phyloP scores from a whole-genome alignment of 92 coral and sea anemone species.

The Actinernus sp. region DNA sequence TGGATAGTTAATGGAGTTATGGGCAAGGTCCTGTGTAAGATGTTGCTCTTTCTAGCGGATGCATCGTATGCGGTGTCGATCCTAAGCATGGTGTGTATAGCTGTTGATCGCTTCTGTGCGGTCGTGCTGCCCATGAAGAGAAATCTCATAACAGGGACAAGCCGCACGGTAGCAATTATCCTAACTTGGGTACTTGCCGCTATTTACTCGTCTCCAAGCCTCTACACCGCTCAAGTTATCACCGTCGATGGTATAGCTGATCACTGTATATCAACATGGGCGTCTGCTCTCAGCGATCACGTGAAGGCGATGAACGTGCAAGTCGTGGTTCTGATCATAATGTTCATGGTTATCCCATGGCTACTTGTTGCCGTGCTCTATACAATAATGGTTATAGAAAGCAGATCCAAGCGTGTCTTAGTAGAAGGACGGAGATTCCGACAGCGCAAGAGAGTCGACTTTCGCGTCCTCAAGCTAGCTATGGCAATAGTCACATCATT shows the following conservation, averaged over 20 bases:
- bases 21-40: slow-evolving; percentile 10
- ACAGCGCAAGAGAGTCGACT: neutral
- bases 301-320: neutral
- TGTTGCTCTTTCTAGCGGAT: slow-evolving; percentile 1
- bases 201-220: slow-evolving; percentile 14
- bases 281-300: neutral
- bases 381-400: neutral
- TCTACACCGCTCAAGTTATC: slow-evolving; percentile 9
- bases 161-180: slow-evolving; percentile 5
- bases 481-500: slow-evolving; percentile 7
- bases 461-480: slow-evolving; percentile 13
- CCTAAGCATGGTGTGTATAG: slow-evolving; percentile 33
- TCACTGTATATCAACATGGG: neutral
- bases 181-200: slow-evolving; percentile 31
- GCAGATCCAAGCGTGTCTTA: neutral
- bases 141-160: slow-evolving; percentile 15
- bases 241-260: neutral
- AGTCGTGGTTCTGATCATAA: neutral
- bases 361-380: neutral
- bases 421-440: neutral
- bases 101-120: slow-evolving; percentile 35
- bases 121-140: slow-evolving; percentile 42
- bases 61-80: slow-evolving; percentile 22
- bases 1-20: slow-evolving; percentile 12
- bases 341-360: neutral